Conservation (phyloP, 2,797 vertebrate species). For the Myotis findleyi region DNA sequence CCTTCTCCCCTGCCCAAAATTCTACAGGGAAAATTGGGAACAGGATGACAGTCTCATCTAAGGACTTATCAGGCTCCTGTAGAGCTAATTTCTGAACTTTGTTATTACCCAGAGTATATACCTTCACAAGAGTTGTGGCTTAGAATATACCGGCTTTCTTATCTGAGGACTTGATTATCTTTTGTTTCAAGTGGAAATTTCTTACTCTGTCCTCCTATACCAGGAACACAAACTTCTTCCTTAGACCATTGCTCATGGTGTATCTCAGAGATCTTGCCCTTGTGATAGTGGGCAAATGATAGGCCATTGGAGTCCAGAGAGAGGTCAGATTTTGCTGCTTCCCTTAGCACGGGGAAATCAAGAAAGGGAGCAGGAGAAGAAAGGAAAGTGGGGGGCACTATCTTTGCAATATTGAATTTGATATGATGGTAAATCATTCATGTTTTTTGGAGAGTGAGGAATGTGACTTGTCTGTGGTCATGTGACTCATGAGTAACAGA, state of each 20-base stretch:
- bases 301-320: neutral
- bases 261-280: neutral
- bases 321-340: neutral
- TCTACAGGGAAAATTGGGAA: neutral
- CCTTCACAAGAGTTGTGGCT: neutral
- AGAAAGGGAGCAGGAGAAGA: conserved; percentile 4
- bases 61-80: neutral
- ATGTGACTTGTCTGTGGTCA: neutral
- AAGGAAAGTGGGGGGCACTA: neutral
- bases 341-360: conserved; percentile 1
- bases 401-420: conserved; percentile 11
- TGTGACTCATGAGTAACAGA: neutral
- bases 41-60: neutral
- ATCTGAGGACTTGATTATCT: neutral
- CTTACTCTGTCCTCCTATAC: neutral
- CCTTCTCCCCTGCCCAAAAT: neutral
- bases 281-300: neutral
- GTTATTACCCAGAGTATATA: neutral
- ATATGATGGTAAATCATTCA: neutral
- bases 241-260: neutral
- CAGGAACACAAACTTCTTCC: neutral
- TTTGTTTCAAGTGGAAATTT: neutral
- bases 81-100: neutral
- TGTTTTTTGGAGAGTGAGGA: neutral
- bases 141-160: neutral